A percentile compares a stretch with the other conserved stretches of the same genome.
Conservation (phyloP, 1,140 invertebrate genomes). For the Bradysia coprophila region DNA sequence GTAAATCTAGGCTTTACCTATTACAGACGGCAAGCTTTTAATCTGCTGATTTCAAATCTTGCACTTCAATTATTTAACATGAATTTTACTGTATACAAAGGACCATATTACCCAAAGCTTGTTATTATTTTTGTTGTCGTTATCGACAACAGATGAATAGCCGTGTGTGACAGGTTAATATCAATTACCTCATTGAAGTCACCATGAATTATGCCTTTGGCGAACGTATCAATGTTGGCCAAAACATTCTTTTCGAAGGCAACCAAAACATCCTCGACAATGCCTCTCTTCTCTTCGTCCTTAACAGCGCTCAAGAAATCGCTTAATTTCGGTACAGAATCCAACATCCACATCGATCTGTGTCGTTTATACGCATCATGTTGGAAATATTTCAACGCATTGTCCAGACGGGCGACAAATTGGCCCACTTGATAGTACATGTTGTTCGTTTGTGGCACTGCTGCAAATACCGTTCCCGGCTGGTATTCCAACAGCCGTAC, state of each 20-base stretch:
- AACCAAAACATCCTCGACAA: constrained; percentile 43
- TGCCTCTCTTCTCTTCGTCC: constrained; percentile 30
- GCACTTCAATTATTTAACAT: too few relatives aligned
- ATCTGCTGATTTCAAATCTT: too few relatives aligned
- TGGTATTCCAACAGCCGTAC: constrained; percentile 54
- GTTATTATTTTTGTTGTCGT: too few relatives aligned
- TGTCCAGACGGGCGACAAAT: constrained; percentile 44
- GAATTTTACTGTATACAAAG: too few relatives aligned
- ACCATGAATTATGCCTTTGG: constrained; percentile 66
- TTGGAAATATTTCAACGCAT: constrained; percentile 45
- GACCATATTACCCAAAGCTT: too few relatives aligned
- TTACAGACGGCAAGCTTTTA: too few relatives aligned
- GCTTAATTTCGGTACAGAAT: constrained; percentile 39
- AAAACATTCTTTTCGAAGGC: constrained; percentile 45
- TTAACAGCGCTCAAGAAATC: constrained; percentile 49
- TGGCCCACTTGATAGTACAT: constrained; percentile 50
- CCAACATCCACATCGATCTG: constrained; percentile 52
- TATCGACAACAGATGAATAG: too few relatives aligned
- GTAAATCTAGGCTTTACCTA: too few relatives aligned
- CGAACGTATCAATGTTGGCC: constrained; percentile 30
- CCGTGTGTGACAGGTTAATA: too few relatives aligned
- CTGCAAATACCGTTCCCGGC: constrained; percentile 44
- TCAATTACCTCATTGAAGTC: constrained; percentile 87
- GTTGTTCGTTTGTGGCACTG: constrained; percentile 32
- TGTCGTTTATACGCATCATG: constrained; percentile 45